Base-by-base conservation (phyloP, 2,888 invertebrate species). In the Oxyscelio sp. region DNA sequence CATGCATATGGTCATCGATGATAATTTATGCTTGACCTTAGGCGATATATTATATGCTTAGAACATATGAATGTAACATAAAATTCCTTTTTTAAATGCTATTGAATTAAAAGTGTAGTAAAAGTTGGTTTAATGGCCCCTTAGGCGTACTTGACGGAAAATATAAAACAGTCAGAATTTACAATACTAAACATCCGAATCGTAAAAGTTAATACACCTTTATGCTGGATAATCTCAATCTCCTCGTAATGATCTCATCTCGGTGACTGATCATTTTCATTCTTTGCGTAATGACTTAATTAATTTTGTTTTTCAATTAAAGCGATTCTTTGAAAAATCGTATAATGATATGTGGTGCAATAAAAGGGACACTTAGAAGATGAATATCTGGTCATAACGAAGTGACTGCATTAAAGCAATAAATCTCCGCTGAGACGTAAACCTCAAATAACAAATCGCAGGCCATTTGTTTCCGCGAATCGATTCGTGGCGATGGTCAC, bases 401-500 rank as follows among this genome's bases (percentile, higher is more conserved):
- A 77, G 61, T 40, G 50, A 61, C 59, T 59, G 1, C 52, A 59
- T 68, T 52, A 52, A 52, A 22, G 65, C 45, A 45, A 65, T 54
- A 45, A 65, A 63, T 58, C 34, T 24, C 31, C 9, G 50, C 22
- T 3, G 34, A 21, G 58, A 22, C 22, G 43, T 66, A 61, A 66
- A 48, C 22, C 48, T 61, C 48, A 21, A 38, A 68, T 66, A 80
- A 80, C 77, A 58, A 73, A 79, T 66, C 34, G 54, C 68, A 0
- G 15, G 38, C 66, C 59, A 66, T 82, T 85, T 70, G 66, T 79
- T 85, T 75, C 79, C 56, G 24, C 58, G 63, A 71, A 79, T 82
- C 85, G 75, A 85, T 71, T 73, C 66, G 48, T 40, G 21, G n/a
- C n/a, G n/a, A n/a, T 24, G 59, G 9, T 50, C 58, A 17, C n/a